Conservation (phyloP, 2,888 invertebrate species). For the Leucoma salicis region DNA sequence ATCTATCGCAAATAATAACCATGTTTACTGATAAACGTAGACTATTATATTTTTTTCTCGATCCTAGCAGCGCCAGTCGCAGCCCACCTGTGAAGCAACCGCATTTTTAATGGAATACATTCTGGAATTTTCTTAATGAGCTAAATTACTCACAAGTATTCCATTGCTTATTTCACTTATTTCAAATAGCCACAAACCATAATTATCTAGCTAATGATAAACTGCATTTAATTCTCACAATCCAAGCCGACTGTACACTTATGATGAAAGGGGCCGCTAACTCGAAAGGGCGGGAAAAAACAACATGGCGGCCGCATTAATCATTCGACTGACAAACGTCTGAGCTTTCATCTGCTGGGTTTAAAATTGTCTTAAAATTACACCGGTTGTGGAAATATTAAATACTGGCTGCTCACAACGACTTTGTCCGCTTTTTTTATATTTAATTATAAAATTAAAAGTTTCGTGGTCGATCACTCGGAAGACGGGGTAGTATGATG, state of each 20-base stretch:
- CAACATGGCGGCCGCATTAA: slow-evolving; percentile 39
- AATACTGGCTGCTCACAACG: too few relatives aligned
- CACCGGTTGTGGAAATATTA: not conserved
- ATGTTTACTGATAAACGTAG: too few relatives aligned
- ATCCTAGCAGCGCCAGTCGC: too few relatives aligned
- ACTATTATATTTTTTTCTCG: too few relatives aligned
- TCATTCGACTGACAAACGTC: slow-evolving; percentile 41
- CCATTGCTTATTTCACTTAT: not conserved
- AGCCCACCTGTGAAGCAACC: too few relatives aligned
- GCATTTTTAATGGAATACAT: too few relatives aligned
- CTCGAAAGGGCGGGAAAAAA: slow-evolving; percentile 41
- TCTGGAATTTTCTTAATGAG: too few relatives aligned
- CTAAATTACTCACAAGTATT: not conserved
- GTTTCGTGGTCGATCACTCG: too few relatives aligned
- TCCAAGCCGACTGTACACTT: slow-evolving; percentile 24
- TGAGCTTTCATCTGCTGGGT: slow-evolving; percentile 9
- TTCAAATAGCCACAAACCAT: not conserved
- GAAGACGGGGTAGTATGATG: too few relatives aligned
- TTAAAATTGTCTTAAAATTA: slow-evolving; percentile 18
- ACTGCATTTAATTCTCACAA: slow-evolving; percentile 29
- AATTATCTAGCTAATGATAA: slow-evolving; percentile 10
- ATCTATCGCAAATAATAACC: too few relatives aligned
- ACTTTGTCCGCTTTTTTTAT: too few relatives aligned
- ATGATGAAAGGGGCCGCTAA: slow-evolving; percentile 39
- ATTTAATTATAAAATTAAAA: too few relatives aligned